Evolutionary conservation across 1,140 invertebrate genomes (phyloP).

Genomic region (Solen grandis): DNA sequence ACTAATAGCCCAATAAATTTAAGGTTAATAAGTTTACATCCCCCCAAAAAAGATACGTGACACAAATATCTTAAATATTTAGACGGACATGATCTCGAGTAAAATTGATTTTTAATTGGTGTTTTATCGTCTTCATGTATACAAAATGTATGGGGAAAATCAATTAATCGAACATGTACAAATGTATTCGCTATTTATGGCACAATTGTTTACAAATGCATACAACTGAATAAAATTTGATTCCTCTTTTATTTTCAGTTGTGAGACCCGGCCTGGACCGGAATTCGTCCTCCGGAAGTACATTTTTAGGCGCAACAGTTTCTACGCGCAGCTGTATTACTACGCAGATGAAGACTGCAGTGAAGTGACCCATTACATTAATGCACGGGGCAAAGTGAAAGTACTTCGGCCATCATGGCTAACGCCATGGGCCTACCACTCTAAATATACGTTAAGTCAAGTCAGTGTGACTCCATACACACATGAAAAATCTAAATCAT

Average conservation of each 20-base stretch:
- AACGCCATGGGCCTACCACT: constrained; percentile 26
- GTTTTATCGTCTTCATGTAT: no score
- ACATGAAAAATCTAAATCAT: not conserved
- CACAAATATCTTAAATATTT: no score
- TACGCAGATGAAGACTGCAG: constrained; percentile 47
- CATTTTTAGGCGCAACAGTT: constrained; percentile 34
- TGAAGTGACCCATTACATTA: constrained; percentile 24
- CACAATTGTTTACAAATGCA: no score
- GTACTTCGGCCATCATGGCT: constrained; percentile 34
- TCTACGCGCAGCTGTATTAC: constrained; percentile 49
- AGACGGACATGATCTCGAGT: no score
- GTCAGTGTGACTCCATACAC: constrained; percentile 40
- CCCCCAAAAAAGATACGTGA: no score
- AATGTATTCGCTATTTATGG: no score
- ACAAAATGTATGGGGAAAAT: no score
- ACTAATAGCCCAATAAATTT: no score
- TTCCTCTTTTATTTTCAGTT: constrained; percentile 43
- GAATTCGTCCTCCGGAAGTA: constrained; percentile 58
- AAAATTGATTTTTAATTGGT: no score
- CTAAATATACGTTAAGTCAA: constrained; percentile 18
- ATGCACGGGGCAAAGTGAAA: constrained; percentile 35
- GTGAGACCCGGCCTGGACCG: constrained; percentile 53
- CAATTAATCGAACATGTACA: no score
- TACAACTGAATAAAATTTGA: not conserved
- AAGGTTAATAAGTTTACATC: no score